Evolutionary conservation across 64 coral and sea anemone species (phyloP).

Genomic region (Actinia tenebrosa): DNA sequence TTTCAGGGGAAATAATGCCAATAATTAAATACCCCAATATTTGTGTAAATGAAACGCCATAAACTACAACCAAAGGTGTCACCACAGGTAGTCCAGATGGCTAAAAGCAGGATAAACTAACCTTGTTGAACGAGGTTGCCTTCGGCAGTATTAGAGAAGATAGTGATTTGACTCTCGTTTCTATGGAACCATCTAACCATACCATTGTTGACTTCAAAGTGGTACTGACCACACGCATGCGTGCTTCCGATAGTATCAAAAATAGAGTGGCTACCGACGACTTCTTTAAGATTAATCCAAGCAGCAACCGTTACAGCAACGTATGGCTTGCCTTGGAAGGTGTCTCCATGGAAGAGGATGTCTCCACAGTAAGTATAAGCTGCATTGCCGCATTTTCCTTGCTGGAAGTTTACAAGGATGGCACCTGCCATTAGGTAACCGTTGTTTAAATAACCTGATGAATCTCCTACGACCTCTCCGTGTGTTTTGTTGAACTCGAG

Average conservation of each 20-base stretch:
- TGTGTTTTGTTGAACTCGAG: conserved; percentile 66
- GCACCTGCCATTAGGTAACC: conserved; percentile 73
- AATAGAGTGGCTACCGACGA: conserved; percentile 79
- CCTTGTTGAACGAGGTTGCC: conserved; percentile 63
- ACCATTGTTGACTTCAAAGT: conserved; percentile 90
- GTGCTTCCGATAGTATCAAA: conserved; percentile 95
- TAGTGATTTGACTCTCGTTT: conserved; percentile 86
- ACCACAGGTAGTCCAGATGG: too few species aligned
- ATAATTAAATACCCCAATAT: too few species aligned
- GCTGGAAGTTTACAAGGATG: conserved; percentile 81
- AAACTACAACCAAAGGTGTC: too few species aligned
- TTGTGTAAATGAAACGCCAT: too few species aligned
- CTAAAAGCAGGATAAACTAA: conserved; percentile 4
- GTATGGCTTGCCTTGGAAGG: conserved; percentile 78
- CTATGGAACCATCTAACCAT: conserved; percentile 94
- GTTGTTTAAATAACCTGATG: conserved; percentile 79
- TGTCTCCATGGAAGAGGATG: conserved; percentile 96
- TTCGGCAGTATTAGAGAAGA: conserved; percentile 83
- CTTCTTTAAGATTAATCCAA: conserved; percentile 77
- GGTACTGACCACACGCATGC: conserved; percentile 87
- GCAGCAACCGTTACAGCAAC: conserved; percentile 77
- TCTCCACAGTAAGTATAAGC: conserved; percentile 95
- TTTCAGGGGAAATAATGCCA: too few species aligned
- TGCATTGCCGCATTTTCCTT: conserved; percentile 82
- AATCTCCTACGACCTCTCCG: conserved; percentile 52